These are phyloP conservation scores for Orussus abietinus DNA, from an alignment of 1,140 invertebrate species.

Conservation along the genomic window DNA sequence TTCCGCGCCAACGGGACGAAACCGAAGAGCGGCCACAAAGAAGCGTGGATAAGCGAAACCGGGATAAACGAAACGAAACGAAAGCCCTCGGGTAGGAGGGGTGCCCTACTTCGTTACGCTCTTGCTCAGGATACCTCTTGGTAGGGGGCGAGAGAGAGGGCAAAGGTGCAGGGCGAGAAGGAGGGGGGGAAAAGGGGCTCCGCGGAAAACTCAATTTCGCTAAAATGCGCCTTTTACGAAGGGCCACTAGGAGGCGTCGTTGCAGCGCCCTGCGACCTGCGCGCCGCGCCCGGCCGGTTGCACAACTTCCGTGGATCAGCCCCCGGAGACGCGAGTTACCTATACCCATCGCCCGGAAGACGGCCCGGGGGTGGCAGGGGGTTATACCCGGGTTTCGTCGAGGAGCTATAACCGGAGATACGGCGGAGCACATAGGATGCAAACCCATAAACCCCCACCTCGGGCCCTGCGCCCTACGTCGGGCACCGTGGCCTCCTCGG, in stretches of 20 bases:
- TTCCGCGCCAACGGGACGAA: no score
- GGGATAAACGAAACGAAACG: no score
- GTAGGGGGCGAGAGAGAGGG: neutral
- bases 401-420: constrained; percentile 47
- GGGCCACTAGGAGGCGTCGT: neutral
- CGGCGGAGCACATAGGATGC: constrained; percentile 49
- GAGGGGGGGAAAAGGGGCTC: constrained; percentile 1
- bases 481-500: constrained; percentile 22
- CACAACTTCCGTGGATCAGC: no score
- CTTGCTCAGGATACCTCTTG: no score
- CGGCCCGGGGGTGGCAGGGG: constrained; percentile 3
- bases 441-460: constrained; percentile 51
- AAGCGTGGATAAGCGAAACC: no score
- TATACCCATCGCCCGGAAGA: no score
- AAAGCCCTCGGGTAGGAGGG: no score
- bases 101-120: no score
- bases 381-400: constrained; percentile 39
- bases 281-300: no score
- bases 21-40: no score
- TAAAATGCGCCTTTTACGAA: constrained; percentile 28
- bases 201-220: constrained; percentile 44
- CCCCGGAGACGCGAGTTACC: no score
- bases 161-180: neutral
- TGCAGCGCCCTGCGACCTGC: no score
- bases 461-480: constrained; percentile 7